Evolutionary conservation across 2,113 vertebrate species (phyloP).

Genomic region (Periophthalmodon schlosseri): DNA sequence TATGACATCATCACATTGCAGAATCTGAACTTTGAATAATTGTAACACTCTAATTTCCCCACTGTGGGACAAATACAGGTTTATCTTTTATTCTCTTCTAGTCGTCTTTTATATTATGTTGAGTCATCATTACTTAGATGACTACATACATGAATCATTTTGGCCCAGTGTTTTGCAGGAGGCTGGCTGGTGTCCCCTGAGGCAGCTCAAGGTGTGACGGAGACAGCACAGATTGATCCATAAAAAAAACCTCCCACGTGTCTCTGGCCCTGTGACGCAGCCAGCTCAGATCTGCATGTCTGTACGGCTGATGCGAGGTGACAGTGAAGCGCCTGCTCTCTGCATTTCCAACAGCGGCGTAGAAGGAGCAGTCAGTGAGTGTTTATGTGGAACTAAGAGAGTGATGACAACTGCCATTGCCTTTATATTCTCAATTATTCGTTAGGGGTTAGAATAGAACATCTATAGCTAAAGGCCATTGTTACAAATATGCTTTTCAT

Average conservation of each 20-base stretch:
- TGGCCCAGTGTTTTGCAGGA: not conserved
- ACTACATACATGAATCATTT: not conserved
- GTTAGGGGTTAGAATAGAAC: conserved; percentile 9
- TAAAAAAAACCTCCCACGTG: conserved; percentile 27
- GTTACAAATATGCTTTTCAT: not conserved
- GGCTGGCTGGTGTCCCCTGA: not conserved
- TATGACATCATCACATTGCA: too few relatives aligned
- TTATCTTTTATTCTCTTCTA: not conserved
- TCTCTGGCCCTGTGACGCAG: conserved; percentile 17
- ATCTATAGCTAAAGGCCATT: conserved; percentile 20
- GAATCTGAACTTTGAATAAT: too few relatives aligned
- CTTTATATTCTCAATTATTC: conserved; percentile 45
- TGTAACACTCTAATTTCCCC: too few relatives aligned
- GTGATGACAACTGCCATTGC: conserved; percentile 34
- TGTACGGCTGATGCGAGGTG: conserved; percentile 33
- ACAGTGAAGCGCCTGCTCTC: conserved; percentile 17
- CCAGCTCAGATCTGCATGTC: conserved; percentile 17
- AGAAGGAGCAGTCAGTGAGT: conserved; percentile 6
- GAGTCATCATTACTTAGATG: not conserved
- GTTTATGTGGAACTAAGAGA: conserved; percentile 7
- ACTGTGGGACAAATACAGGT: too few relatives aligned
- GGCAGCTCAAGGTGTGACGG: not conserved
- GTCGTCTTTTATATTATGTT: not conserved
- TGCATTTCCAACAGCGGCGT: conserved; percentile 4
- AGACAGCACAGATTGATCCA: conserved; percentile 11